Base-by-base conservation (phyloP, 2,797 vertebrate species). In the Uromys caudimaculatus region DNA sequence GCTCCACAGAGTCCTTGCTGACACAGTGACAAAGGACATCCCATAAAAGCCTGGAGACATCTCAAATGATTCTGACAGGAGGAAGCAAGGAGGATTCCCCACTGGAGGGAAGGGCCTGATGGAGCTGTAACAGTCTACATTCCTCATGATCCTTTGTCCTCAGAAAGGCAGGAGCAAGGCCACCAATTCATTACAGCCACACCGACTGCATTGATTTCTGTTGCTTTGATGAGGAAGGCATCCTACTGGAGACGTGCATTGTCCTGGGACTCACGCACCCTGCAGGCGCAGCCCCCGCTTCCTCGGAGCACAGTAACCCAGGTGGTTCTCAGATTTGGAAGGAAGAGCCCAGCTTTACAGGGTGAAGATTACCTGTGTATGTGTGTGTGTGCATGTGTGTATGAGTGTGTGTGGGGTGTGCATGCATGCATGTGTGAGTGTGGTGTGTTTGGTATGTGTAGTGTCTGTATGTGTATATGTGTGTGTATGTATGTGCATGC, bases 131-230 rank as follows among this genome's bases (percentile, higher is more conserved):
- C 69, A 69, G 17, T 77, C 60, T 0, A 9, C 62, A 12, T 90
- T 64, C 92, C 50, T 92, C 52, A 3, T 2, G 73, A 89, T 76
- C 75, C n/a, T 38, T 78, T 50, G 81, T 94, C 90, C 56, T 79
- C 60, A 21, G 95, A 91, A 88, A 81, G 54, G 35, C 91, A n/a
- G 50, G 35, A 29, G 69, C 91, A 52, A 2, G 27, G 38, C 23
- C 12, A 5, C 23, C 32, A 82, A 89, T 95, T 96, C 71, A 78
- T 93, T 89, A 76, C 16, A 58, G 73, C 89, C 62, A 35, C 47
- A 52, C 94, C 92, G 44, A 75, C 71, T 27, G 47, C 60, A 92
- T 85, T 93, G 97, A 94, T 96, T 96, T 96, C 94, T 4, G 0
- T 54, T 93, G 93, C 92, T 96, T 76, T 82, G 81, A 90, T 76